Percentiles rank a stretch among this genome's conserved stretches.
Evolutionary conservation across 1,140 invertebrate species (phyloP).

Genomic region (Trichogramma pretiosum): DNA sequence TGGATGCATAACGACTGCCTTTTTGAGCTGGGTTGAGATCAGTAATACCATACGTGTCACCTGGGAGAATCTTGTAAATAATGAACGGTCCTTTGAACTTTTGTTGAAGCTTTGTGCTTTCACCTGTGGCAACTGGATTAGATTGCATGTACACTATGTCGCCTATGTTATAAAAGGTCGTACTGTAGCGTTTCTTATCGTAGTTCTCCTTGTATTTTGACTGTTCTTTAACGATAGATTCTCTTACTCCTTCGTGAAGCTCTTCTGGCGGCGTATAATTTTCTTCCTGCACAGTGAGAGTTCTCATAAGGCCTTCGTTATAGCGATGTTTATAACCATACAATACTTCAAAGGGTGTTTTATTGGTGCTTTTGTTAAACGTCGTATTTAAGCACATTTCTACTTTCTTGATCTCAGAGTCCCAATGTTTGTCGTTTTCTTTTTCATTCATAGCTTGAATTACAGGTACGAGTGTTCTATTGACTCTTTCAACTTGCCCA

Average conservation of each 20-base stretch:
- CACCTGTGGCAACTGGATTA: conserved; percentile 11
- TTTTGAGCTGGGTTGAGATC: too few species aligned
- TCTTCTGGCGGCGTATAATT: conserved; percentile 7
- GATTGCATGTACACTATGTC: conserved; percentile 17
- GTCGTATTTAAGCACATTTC: conserved; percentile 13
- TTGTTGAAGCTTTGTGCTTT: conserved; percentile 18
- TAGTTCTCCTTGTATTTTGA: conserved; percentile 8
- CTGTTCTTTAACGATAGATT: conserved; percentile 14
- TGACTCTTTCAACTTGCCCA: conserved; percentile 20
- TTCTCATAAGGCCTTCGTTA: not conserved
- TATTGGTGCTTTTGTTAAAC: conserved; percentile 10
- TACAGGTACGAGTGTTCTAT: conserved; percentile 9
- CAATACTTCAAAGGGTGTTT: conserved; percentile 16
- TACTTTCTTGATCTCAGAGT: conserved; percentile 6
- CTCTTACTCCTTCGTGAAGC: not conserved
- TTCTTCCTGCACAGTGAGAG: conserved; percentile 5
- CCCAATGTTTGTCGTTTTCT: conserved; percentile 5
- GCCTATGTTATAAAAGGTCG: conserved; percentile 16
- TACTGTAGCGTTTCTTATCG: conserved; percentile 2
- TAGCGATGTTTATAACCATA: conserved; percentile 16
- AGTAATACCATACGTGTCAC: conserved; percentile 9
- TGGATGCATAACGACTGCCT: not conserved
- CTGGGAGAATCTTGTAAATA: conserved; percentile 1
- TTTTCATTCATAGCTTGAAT: not conserved
- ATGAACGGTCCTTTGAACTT: conserved; percentile 15